Conservation (phyloP, 2,888 invertebrate species). For the Epirrhoe tristata region DNA sequence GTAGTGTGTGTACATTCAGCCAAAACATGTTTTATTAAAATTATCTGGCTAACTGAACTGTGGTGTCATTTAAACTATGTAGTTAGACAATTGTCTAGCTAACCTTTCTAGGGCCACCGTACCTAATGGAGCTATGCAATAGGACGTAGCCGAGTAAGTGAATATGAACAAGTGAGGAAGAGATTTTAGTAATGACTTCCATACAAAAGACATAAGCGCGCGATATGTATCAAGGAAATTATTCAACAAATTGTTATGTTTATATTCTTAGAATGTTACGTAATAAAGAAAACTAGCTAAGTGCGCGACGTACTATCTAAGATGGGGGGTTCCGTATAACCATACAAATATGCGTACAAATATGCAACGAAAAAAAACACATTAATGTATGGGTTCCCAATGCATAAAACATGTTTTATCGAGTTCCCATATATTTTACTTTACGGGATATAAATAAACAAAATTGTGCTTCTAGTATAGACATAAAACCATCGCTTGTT, state of each 20-base stretch:
- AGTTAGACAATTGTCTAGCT: background rate
- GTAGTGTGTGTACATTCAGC: too few relatives aligned
- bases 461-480: too few relatives aligned
- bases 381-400: too few relatives aligned
- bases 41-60: background rate
- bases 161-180: constrained; percentile 4
- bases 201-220: constrained; percentile 21
- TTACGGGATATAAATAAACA: too few relatives aligned
- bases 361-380: too few relatives aligned
- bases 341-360: too few relatives aligned
- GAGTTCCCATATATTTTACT: too few relatives aligned
- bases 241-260: background rate
- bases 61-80: background rate
- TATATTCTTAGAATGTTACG: background rate
- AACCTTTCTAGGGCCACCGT: background rate
- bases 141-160: background rate
- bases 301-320: too few relatives aligned
- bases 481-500: too few relatives aligned
- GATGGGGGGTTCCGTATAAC: too few relatives aligned
- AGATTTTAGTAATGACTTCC: constrained; percentile 13
- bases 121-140: background rate
- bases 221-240: constrained; percentile 22
- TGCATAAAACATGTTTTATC: too few relatives aligned
- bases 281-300: background rate
- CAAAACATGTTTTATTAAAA: background rate